phyloP scores from a whole-genome alignment of 1,140 invertebrate genomes.

The Geopemphigus sp. region DNA sequence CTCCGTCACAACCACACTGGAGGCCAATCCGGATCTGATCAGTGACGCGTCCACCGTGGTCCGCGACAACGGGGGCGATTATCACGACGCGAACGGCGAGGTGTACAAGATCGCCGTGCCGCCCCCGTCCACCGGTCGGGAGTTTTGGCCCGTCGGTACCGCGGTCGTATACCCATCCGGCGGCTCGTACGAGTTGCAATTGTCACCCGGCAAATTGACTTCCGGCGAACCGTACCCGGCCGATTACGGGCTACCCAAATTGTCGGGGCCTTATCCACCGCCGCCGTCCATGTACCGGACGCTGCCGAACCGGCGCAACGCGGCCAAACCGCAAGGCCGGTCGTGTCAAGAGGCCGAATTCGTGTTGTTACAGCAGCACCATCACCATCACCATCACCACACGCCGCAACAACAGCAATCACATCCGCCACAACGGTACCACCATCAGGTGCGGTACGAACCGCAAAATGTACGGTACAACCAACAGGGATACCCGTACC shows the following conservation, averaged over 20 bases:
- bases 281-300: conserved; percentile 65
- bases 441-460: conserved; percentile 65
- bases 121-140: not conserved
- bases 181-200: conserved; percentile 25
- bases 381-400: conserved; percentile 17
- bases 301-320: conserved; percentile 63
- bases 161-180: not conserved
- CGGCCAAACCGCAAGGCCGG: conserved; percentile 61
- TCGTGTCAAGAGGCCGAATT: conserved; percentile 70
- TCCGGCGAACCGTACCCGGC: conserved; percentile 55
- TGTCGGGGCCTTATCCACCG: conserved; percentile 60
- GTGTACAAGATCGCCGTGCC: conserved; percentile 25
- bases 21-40: conserved; percentile 75
- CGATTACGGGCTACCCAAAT: conserved; percentile 63
- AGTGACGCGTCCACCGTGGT: conserved; percentile 70
- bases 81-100: not conserved
- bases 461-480: conserved; percentile 67
- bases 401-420: not conserved
- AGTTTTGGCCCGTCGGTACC: conserved; percentile 30
- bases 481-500: conserved; percentile 71
- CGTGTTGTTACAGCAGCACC: conserved; percentile 56
- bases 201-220: conserved; percentile 8
- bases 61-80: conserved; percentile 55
- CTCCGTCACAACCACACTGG: conserved; percentile 62
- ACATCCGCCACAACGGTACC: conserved; percentile 57